Evolutionary conservation across 2,113 vertebrate species (phyloP).

Genomic region (Crotalus tigris): DNA sequence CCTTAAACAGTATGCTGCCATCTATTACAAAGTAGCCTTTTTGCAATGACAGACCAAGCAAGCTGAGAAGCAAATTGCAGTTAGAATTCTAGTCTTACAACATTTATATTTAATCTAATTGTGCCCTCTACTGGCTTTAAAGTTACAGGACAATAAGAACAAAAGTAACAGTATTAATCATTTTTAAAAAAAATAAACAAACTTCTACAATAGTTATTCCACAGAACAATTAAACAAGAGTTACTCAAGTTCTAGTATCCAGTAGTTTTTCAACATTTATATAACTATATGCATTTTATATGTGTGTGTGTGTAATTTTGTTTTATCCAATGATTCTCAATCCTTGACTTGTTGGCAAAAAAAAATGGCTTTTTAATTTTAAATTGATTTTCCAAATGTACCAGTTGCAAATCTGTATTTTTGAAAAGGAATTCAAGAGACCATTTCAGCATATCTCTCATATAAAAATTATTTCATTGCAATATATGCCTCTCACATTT

Average conservation of each 20-base stretch:
- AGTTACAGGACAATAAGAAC: not conserved
- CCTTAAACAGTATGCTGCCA: not conserved
- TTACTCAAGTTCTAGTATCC: not conserved
- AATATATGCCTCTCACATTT: not conserved
- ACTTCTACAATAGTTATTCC: rapidly evolving
- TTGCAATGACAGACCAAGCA: not conserved
- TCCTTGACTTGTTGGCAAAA: not conserved
- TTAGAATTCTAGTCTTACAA: rapidly evolving
- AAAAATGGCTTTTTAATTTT: not conserved
- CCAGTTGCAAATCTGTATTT: not conserved
- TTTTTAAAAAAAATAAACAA: not conserved
- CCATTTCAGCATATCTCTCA: not conserved
- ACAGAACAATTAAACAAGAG: not conserved
- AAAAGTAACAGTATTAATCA: not conserved
- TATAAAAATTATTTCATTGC: not conserved
- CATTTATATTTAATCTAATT: conserved; percentile 38
- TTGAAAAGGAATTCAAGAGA: not conserved
- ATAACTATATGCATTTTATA: not conserved
- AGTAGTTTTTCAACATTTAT: not conserved
- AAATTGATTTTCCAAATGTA: not conserved
- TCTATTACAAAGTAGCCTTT: conserved; percentile 7
- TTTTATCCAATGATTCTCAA: not conserved
- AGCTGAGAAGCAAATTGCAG: not conserved
- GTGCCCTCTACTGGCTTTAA: conserved; percentile 58
- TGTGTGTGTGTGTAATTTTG: not conserved